Base-by-base conservation (phyloP, 2,797 vertebrate genomes). In the Emydoidea blandingii region DNA sequence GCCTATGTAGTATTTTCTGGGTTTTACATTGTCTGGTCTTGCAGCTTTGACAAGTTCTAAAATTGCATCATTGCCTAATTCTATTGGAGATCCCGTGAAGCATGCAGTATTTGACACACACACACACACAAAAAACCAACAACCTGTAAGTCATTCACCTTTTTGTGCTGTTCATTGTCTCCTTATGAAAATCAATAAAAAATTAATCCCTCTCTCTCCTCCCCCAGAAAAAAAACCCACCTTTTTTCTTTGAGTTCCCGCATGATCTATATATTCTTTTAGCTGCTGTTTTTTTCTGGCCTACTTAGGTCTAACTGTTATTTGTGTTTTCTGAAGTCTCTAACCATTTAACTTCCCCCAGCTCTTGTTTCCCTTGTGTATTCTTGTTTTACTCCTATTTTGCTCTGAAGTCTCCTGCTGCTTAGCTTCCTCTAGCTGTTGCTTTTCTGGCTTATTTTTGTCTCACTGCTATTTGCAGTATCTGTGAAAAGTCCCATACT, bases 191-290 rank as follows among this genome's bases (percentile, higher is more conserved):
- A 72, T 72, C n/a, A 72, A 41, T 72, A 41, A 41, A 72, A 37
- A n/a, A 68, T 19, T 23, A 72, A 41, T 72, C n/a, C n/a, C n/a
- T 18, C 34, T n/a, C 18, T n/a, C 18, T 8, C 62, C 16, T 72
- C 19, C 19, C n/a, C n/a, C 9, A 1, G 18, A 8, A 27, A 27
- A 57, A 54, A 54, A 25, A 0, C 9, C 15, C 4, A 9, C 5
- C 21, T 92, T 94, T 80, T 95, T 95, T 57, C 88, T 96, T 96
- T 95, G 83, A 96, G 97, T 97, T 94, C 49, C 65, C 44, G 79
- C 86, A 52, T 89, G 92, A 89, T 95, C 88, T 93, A 62, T 94
- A 96, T 97, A 81, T 94, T 85, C 83, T 54, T 41, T 53, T 57
- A 91, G 79, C 79, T 86, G 56, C 91, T 96, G 87, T 94, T 95